Evolutionary conservation across 2,888 invertebrate species (phyloP), one percentile per base, ranked within the genome.

Genomic region (Volucella zonaria): DNA sequence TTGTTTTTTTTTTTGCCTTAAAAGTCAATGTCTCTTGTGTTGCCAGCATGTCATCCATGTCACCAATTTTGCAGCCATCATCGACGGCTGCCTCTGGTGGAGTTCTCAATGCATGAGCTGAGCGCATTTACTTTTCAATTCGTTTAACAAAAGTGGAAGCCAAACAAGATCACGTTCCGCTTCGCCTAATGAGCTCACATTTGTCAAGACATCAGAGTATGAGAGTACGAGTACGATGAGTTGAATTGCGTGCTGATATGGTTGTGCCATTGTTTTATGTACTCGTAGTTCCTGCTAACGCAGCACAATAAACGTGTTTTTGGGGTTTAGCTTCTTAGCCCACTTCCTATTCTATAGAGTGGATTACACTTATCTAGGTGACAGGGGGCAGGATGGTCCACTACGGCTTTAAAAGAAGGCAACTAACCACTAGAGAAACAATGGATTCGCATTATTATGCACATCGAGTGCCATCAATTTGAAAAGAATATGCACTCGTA

Each of bases 91-190:
- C 9, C 40, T 74, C 68, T 74, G 77, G 82, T 68, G 31, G 31
- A 31, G 31, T 6, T 31, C 31, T 79, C 79, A 74, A 68, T 74
- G 79, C 56, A 70, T 31, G 31, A 31, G 31, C 6, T 31, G 31
- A 31, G 31, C 31, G 31, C 82, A 74, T 45, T 68, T 76, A 70
- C 76, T 56, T 76, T 81, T 47, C 71, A 59, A 71, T 77, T 77
- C 71, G 77, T 81, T 75, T 64, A 75, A 70, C 56, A 62, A 67
- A 71, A 82, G 77, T 82, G 77, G 82, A 82, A 82, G 82, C 82
- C 82, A 71, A 71, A 82, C 40, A 82, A 77, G 59, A 59, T 66
- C 77, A 76, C 66, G 77, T 77, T 77, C 66, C 59, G 58, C 43
- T 47, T 66, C 52, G 58, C 42, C 81, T 82, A 71, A 77, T 82